Evolutionary conservation across 2,888 invertebrate species (phyloP), one percentile per base, ranked within the genome.

Genomic region (Polydrusus cervinus): DNA sequence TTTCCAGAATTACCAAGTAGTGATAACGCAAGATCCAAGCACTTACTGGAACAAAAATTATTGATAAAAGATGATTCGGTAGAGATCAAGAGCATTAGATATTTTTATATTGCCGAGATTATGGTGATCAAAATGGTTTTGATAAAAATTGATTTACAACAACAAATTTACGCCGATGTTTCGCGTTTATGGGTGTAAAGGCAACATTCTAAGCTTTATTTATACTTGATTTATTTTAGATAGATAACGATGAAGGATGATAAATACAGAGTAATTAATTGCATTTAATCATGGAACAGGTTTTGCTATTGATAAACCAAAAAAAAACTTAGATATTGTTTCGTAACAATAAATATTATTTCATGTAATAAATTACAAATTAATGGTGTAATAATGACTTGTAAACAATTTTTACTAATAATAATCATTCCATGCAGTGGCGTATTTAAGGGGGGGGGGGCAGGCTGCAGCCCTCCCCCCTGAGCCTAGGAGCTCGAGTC

Each of bases 131-230:
- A 57, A 53, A 55, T 25, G 68, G 76, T 71, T 72, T 76, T 72
- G 76, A 76, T 76, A 76, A 76, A 72, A 72, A 72, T 71, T 76
- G 76, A 76, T 76, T 76, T 76, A 76, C 72, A 57, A 71, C 74
- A 40, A 71, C 75, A 70, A 69, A 64, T 74, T 69, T 69, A 65
- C 74, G 70, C 70, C 70, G 65, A 60, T 65, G 65, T 66, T 74
- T 70, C 51, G 66, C 47, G 70, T 70, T 62, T 74, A 72, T 73
- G 74, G 62, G 65, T 38, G 69, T 53, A 40, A 73, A 53, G 64
- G 64, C 64, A 74, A 74, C 69, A 73, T 64, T 74, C 10, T 74
- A 70, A 74, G 65, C 74, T 40, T 70, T 74, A 74, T 74, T 74
- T 74, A 57, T 66, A 57, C 65, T 74, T 74, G 74, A 70, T 74